Evolutionary conservation across 1,140 invertebrate genomes (phyloP).

Genomic region (Dinoponera quadriceps): DNA sequence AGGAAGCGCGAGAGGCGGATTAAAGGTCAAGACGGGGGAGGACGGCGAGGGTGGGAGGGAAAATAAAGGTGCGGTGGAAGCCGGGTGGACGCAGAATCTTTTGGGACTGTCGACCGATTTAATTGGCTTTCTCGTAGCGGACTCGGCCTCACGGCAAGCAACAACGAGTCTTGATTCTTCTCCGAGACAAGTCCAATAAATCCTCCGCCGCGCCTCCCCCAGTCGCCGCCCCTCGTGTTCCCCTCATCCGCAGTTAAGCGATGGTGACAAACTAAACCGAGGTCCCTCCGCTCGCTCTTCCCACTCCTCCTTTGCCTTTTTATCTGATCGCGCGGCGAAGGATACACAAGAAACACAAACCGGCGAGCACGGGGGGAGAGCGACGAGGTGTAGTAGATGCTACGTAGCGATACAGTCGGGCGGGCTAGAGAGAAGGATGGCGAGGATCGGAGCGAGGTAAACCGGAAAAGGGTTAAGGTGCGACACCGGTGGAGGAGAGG

Average conservation of each 20-base stretch:
- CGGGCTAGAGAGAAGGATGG: constrained; percentile 14
- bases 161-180: constrained; percentile 76
- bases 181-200: constrained; percentile 75
- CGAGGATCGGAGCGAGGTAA: constrained; percentile 39
- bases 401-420: constrained; percentile 56
- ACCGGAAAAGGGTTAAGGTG: constrained; percentile 67
- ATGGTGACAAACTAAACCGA: constrained; percentile 75
- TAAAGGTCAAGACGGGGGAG: constrained; percentile 65
- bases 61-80: constrained; percentile 36
- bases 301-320: constrained; percentile 57
- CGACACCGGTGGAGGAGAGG: constrained; percentile 50
- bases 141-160: constrained; percentile 69
- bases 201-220: constrained; percentile 23
- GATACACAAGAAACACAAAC: constrained; percentile 75
- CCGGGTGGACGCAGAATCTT: constrained; percentile 66
- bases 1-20: constrained; percentile 65
- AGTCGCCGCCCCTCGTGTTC: constrained; percentile 9
- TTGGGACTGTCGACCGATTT: constrained; percentile 76
- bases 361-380: not conserved
- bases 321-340: constrained; percentile 72
- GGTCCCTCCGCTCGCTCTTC: constrained; percentile 58
- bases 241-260: constrained; percentile 58
- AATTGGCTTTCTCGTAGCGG: constrained; percentile 73
- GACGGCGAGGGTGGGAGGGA: constrained; percentile 7
- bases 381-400: constrained; percentile 68